phyloP scores from a whole-genome alignment of 2,113 vertebrate species.

The Aviceda subcristata region DNA sequence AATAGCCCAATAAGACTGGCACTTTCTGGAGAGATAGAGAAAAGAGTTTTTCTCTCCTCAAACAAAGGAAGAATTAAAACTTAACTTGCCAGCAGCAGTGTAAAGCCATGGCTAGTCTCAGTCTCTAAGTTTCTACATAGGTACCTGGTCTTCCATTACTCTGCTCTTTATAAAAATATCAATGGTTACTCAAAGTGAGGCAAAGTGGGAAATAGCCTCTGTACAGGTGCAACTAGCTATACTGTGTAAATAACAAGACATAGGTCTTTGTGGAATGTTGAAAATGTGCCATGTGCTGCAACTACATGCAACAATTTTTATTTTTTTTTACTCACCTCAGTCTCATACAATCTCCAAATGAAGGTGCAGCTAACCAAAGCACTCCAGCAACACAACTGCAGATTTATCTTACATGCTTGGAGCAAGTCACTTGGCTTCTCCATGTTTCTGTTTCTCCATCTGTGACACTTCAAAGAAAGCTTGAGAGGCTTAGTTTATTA shows the following conservation, averaged over 20 bases:
- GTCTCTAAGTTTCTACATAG: not conserved
- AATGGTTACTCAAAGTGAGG: not conserved
- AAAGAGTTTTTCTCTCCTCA: not conserved
- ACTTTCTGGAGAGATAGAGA: not conserved
- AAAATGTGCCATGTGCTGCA: not conserved
- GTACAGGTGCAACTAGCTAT: not conserved
- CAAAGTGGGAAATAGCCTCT: not conserved
- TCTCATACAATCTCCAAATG: not conserved
- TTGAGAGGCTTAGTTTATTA: constrained; percentile 13
- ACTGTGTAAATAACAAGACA: not conserved
- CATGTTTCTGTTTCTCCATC: constrained; percentile 4
- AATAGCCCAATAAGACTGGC: not conserved
- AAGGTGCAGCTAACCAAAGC: not conserved
- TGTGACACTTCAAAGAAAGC: constrained; percentile 8
- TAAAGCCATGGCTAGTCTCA: not conserved
- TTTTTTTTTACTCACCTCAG: not conserved
- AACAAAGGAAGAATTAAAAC: not conserved
- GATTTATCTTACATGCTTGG: not conserved
- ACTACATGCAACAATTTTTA: not conserved
- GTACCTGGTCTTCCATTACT: not conserved
- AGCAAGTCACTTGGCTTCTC: not conserved
- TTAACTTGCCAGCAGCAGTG: not conserved
- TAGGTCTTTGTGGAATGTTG: not conserved
- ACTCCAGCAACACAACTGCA: not conserved
- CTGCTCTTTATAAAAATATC: not conserved